Base-by-base conservation (phyloP, 2,888 invertebrate species). In the Phragmatobia fuliginosa region DNA sequence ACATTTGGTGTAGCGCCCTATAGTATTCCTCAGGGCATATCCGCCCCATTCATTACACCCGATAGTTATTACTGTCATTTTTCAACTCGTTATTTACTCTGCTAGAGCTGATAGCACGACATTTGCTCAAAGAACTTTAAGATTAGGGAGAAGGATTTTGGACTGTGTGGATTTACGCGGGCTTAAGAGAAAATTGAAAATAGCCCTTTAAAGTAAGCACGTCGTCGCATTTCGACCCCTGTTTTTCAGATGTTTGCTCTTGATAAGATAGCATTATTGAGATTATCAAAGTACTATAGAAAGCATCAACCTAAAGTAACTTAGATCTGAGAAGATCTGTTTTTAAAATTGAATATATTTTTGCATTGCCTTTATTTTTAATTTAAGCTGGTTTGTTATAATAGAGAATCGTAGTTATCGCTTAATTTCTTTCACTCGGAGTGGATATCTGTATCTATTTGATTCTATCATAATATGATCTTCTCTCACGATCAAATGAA, bases 21-120 rank as follows among this genome's bases (percentile, higher is more conserved):
- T 90, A n/a, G 92, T 93, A 94, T 93, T 92, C 94, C 94, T 92
- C 79, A 75, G 94, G 94, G 94, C 91, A 92, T 94, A 89, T 86
- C 90, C 92, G 86, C 94, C 95, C 95, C 89, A 92, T 91, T 94
- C 95, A 94, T 94, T 94, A 94, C 89, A 89, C 91, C 90, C 90
- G 86, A 94, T 94, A 94, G 95, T 94, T 94, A 95, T 95, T 94
- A 92, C 95, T 92, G 94, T 93, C 94, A 95, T 95, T 94, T 95
- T 95, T 94, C 95, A 95, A 94, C 94, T 95, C 93, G 94, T 94
- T 95, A 94, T 94, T 95, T 94, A 94, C 94, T 93, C 93, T 92
- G 94, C 89, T 84, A 90, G 90, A 91, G 92, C 92, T 92, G 94
- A 95, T 94, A 94, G 90, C 93, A 85, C 88, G 93, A 92, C 92